Conservation (phyloP, 2,797 vertebrate genomes). For the Poeciliopsis paucimaculata region DNA sequence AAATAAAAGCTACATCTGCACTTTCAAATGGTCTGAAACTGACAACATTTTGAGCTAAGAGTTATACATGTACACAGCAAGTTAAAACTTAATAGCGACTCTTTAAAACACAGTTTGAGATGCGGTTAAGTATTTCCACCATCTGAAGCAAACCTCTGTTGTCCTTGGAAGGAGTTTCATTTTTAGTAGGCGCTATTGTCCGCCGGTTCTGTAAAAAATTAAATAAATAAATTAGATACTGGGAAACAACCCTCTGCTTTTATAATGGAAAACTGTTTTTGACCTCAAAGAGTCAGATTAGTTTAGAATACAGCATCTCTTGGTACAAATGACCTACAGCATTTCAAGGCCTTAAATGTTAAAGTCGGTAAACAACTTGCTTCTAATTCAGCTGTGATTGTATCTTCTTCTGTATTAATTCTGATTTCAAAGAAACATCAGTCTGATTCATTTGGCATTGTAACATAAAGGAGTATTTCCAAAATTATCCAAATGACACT, state of each 20-base stretch:
- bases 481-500: not conserved
- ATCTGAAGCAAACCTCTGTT: slow-evolving; percentile 87
- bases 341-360: not conserved
- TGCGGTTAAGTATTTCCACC: not conserved
- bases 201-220: slow-evolving; percentile 85
- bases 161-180: slow-evolving; percentile 90
- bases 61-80: not conserved
- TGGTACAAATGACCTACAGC: slow-evolving; percentile 8
- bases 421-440: not conserved
- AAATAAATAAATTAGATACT: slow-evolving; percentile 21
- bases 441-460: not conserved
- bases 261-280: not conserved
- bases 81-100: too few relatives aligned
- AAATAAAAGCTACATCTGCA: not conserved
- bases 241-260: not conserved
- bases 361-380: not conserved
- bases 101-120: not conserved
- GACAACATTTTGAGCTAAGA: not conserved
- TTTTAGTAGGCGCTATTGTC: slow-evolving; percentile 87
- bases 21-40: not conserved
- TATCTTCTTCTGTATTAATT: not conserved
- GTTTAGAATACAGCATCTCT: slow-evolving; percentile 19
- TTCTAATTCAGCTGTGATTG: not conserved
- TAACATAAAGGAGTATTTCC: not conserved
- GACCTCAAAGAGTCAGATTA: slow-evolving; percentile 31